Conservation (phyloP, 2,113 vertebrate genomes). For the Oncorhynchus nerka region DNA sequence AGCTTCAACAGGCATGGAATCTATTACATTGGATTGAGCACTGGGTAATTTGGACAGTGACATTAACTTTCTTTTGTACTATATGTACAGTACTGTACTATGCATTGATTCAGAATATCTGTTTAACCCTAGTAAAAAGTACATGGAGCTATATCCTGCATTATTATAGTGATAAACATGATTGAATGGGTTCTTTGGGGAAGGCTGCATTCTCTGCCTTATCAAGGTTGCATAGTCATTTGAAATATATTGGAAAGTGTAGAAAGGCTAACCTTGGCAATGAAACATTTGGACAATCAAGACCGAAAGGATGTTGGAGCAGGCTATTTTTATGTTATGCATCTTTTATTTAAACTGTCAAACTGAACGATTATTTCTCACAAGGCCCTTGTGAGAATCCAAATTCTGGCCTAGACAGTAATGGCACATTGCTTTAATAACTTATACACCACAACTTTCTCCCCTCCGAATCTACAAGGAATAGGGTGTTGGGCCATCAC, state of each 20-base stretch:
- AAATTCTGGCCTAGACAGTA: background rate
- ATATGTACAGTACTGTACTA: constrained; percentile 14
- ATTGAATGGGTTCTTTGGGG: constrained; percentile 31
- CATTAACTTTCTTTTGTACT: no score
- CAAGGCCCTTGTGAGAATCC: constrained; percentile 3
- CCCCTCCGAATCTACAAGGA: background rate
- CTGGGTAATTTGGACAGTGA: no score
- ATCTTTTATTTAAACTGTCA: constrained; percentile 11
- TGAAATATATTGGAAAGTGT: constrained; percentile 52
- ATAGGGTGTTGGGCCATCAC: no score
- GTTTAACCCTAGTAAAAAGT: constrained; percentile 42
- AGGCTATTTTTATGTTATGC: background rate
- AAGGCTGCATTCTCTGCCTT: constrained; percentile 38
- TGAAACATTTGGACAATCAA: constrained; percentile 27
- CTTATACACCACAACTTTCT: background rate
- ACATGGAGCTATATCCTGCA: constrained; percentile 47
- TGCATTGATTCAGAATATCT: constrained; percentile 50
- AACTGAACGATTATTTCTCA: constrained; percentile 2
- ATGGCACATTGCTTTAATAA: background rate
- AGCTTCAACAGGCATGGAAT: no score
- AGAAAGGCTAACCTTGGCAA: constrained; percentile 45
- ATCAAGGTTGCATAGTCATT: constrained; percentile 57
- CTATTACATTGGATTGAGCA: no score
- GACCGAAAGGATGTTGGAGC: constrained; percentile 17
- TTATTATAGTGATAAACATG: constrained; percentile 54